Conservation (phyloP, 2,797 vertebrate species). For the Pithecia hirsuta region DNA sequence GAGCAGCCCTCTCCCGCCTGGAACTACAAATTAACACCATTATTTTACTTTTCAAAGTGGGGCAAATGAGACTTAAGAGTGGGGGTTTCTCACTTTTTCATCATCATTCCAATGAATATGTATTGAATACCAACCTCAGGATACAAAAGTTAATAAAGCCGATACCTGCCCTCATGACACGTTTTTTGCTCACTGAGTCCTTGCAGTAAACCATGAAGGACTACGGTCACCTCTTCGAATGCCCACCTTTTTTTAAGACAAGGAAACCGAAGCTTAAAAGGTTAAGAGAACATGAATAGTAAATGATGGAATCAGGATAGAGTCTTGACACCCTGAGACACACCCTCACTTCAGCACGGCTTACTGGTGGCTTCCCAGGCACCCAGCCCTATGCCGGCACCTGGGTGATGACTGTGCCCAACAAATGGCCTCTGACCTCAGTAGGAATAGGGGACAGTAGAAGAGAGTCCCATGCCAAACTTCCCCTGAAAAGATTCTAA, state of each 20-base stretch:
- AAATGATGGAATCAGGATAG: too few species aligned
- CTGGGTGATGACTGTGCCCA: background rate
- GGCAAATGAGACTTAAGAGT: background rate
- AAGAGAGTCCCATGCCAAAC: background rate
- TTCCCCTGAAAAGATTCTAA: background rate
- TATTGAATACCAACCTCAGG: too few species aligned
- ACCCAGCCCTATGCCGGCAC: background rate
- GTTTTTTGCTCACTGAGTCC: background rate
- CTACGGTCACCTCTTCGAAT: too few species aligned
- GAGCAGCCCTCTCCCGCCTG: background rate
- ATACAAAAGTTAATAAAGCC: background rate
- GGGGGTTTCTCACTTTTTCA: background rate
- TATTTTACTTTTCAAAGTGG: background rate
- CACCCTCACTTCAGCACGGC: accelerated
- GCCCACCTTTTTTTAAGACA: background rate
- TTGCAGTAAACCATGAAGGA: background rate
- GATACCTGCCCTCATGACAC: background rate
- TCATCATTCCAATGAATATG: background rate
- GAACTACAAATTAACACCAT: background rate
- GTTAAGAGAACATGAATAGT: background rate
- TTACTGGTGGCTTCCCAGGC: background rate
- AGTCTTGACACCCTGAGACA: background rate
- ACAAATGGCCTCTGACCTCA: background rate
- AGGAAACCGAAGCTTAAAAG: background rate
- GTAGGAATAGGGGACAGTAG: background rate